Percentiles rank a stretch among this genome's conserved stretches.
These are phyloP conservation scores for Bombus ignitus DNA, from an alignment of 1,140 invertebrate genomes.

Conservation along the genomic window DNA sequence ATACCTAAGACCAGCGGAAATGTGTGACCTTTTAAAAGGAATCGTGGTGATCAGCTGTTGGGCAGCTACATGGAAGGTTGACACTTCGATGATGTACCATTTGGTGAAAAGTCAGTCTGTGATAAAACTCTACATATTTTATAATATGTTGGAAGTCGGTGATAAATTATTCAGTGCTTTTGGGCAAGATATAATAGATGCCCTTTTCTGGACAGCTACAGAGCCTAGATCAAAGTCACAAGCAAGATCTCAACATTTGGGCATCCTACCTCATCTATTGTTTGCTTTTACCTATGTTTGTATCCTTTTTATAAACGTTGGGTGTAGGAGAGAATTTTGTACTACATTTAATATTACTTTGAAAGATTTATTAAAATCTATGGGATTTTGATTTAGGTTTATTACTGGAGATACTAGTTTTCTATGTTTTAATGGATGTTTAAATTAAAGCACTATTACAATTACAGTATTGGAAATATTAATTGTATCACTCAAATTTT, in stretches of 20 bases:
- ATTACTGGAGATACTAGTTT: not conserved
- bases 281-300: slow-evolving; percentile 96
- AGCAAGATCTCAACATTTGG: slow-evolving; percentile 90
- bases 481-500: not conserved
- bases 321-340: not conserved
- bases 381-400: no score
- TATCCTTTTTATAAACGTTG: slow-evolving; percentile 89
- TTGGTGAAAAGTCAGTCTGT: slow-evolving; percentile 99
- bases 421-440: not conserved
- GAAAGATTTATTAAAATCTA: not conserved
- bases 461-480: not conserved
- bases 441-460: not conserved
- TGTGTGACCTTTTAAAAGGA: slow-evolving; percentile 98
- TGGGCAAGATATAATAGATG: slow-evolving; percentile 99
- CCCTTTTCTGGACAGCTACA: slow-evolving; percentile 98
- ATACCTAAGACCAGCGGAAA: slow-evolving; percentile 94
- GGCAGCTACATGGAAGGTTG: slow-evolving; percentile 93
- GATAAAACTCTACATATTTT: slow-evolving; percentile 99
- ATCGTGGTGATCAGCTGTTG: slow-evolving; percentile 93
- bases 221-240: slow-evolving; percentile 89
- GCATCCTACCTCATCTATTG: slow-evolving; percentile 93
- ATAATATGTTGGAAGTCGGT: slow-evolving; percentile 99
- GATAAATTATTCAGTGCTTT: slow-evolving; percentile 98
- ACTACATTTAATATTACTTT: not conserved
- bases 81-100: slow-evolving; percentile 99